Conservation (phyloP, 2,797 vertebrate genomes). For the Phataginus tetradactyla region DNA sequence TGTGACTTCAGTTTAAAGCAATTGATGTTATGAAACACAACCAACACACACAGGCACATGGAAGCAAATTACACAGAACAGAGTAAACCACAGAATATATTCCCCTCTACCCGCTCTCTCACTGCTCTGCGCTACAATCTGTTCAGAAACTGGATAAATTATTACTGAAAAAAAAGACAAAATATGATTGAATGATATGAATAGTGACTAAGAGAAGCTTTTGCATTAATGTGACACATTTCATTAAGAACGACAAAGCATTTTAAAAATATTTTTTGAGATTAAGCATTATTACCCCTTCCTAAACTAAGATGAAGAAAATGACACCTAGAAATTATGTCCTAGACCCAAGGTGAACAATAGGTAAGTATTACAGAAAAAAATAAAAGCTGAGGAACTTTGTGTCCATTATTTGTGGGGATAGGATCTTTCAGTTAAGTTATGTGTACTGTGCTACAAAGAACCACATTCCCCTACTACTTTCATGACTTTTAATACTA, state of each 20-base stretch:
- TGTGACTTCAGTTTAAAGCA: neutral
- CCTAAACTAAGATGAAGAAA: conserved; percentile 11
- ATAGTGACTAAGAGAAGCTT: neutral
- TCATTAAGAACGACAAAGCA: neutral
- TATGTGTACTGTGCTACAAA: neutral
- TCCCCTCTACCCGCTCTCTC: neutral
- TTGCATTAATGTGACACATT: neutral
- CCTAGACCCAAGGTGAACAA: neutral
- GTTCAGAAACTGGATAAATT: neutral
- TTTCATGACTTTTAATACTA: neutral
- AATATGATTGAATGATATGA: neutral
- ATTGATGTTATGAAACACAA: neutral
- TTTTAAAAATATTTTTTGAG: conserved; percentile 43
- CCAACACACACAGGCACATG: neutral
- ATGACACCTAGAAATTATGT: neutral
- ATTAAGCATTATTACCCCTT: neutral
- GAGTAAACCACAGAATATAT: neutral
- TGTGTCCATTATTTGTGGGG: neutral
- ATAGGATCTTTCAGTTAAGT: neutral
- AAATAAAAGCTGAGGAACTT: neutral
- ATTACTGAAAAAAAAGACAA: neutral
- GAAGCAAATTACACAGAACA: neutral
- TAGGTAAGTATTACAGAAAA: neutral
- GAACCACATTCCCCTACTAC: neutral
- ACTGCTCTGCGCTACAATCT: neutral